A percentile compares a stretch with the other conserved stretches of the same genome.
Evolutionary conservation across 2,113 vertebrate species (phyloP).

Genomic region (Acanthisitta chloris): DNA sequence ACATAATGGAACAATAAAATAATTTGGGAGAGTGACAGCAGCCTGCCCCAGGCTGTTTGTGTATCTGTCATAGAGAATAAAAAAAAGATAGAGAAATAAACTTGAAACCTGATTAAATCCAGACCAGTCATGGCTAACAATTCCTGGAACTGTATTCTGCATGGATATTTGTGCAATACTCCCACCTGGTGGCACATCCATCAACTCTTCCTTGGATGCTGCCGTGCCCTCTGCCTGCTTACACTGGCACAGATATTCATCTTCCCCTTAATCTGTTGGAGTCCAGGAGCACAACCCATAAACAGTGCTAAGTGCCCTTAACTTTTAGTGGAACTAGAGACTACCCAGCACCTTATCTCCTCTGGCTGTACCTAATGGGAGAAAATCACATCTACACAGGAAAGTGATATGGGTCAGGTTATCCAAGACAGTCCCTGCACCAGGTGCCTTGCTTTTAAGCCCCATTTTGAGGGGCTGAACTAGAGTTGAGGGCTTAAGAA

Average conservation of each 20-base stretch:
- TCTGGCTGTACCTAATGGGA: background rate
- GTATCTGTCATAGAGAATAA: background rate
- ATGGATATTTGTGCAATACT: background rate
- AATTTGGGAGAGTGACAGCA: background rate
- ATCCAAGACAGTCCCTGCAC: background rate
- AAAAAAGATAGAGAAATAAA: background rate
- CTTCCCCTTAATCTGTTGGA: background rate
- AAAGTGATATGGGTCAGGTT: accelerated
- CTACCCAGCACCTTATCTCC: background rate
- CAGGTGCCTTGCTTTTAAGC: background rate
- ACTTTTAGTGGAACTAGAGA: background rate
- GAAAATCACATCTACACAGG: background rate
- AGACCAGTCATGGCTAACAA: background rate
- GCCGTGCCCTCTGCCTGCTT: background rate
- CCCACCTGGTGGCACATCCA: background rate
- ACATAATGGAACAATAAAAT: background rate
- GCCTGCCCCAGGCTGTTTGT: background rate
- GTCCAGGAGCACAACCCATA: background rate
- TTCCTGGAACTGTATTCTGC: background rate
- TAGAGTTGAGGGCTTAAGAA: background rate
- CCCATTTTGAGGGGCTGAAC: background rate
- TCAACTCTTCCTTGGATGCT: background rate
- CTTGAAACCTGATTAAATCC: background rate
- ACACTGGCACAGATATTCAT: too few species aligned
- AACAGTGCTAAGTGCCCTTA: background rate